Base-by-base conservation (phyloP, 2,113 vertebrate species). In the Equus quagga region DNA sequence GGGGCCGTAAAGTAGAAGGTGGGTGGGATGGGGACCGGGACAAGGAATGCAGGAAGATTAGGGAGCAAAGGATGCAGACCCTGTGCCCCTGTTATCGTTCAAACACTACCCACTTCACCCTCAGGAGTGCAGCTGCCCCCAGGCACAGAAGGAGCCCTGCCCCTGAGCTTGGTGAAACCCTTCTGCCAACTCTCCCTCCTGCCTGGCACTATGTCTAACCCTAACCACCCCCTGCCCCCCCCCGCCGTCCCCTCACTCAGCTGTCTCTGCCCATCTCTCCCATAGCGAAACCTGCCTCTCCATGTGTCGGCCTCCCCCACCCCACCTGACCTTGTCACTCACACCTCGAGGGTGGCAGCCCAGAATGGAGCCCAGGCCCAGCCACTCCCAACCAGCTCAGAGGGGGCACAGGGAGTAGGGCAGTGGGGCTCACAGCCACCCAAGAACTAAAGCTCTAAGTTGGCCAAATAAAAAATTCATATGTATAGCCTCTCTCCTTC, bases 321-420 rank as follows among this genome's bases (percentile, higher is more conserved):
- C 28, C 62, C 97, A 94, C 76, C 94, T 97, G 97, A 58, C 89
- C 85, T 94, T 97, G 97, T 98, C 98, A 97, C 97, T 98, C 98
- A 98, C 5, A 58, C 72, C 86, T 95, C 87, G 41, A 85, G 86
- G 5, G 73, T 84, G 80, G 62, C 36, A 65, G 54, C 81, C 69
- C 86, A 75, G 80, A 62, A 86, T 46, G 76, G 62, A 84, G 46
- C 64, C 60, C 33, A 51, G 64, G 44, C 79, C 58, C 41, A 6
- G 54, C 36, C 70, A 54, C 26, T 86, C 31, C 58, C 69, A 14
- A 6, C 11, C 17, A 82, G 70, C 56, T 3, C 0, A 15, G 72
- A 62, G n/a, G 49, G 31, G 28, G 33, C 31, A 1, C 62, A 33
- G 83, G 79, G 56, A 79, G 60, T 26, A 46, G 28, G 23, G 54